These are phyloP conservation scores for Peucedramus taeniatus DNA, from an alignment of 2,113 vertebrate genomes.

Conservation along the genomic window DNA sequence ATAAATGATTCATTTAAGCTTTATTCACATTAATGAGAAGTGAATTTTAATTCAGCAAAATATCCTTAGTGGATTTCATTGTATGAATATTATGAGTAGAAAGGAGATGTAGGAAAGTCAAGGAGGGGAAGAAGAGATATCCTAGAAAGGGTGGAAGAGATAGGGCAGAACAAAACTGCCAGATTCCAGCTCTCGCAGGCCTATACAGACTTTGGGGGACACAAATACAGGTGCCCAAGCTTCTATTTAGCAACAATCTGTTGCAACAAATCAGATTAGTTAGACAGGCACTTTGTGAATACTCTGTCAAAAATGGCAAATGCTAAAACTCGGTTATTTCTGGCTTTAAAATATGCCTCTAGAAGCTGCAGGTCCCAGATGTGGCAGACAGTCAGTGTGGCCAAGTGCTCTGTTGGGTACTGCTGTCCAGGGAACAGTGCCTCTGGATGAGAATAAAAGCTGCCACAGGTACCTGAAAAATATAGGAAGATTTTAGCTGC, in stretches of 20 bases:
- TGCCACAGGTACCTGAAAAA: not conserved
- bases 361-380: not conserved
- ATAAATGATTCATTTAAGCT: constrained; percentile 20
- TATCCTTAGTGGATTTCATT: not conserved
- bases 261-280: not conserved
- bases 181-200: rapidly evolving
- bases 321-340: not conserved
- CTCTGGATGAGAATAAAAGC: not conserved
- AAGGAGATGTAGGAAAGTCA: not conserved
- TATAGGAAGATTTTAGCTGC: not conserved
- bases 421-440: not conserved
- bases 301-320: not conserved
- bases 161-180: not conserved
- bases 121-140: not conserved
- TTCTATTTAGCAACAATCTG: not conserved
- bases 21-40: not conserved
- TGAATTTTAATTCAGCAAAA: not conserved
- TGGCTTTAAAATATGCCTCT: not conserved
- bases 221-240: rapidly evolving
- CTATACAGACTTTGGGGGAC: rapidly evolving
- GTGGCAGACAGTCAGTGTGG: not conserved
- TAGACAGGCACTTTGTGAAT: not conserved
- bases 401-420: not conserved
- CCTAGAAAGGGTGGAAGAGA: not conserved
- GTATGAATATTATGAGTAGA: not conserved